phyloP scores from a whole-genome alignment of 2,888 invertebrate species.

The Ctenicera cuprea region DNA sequence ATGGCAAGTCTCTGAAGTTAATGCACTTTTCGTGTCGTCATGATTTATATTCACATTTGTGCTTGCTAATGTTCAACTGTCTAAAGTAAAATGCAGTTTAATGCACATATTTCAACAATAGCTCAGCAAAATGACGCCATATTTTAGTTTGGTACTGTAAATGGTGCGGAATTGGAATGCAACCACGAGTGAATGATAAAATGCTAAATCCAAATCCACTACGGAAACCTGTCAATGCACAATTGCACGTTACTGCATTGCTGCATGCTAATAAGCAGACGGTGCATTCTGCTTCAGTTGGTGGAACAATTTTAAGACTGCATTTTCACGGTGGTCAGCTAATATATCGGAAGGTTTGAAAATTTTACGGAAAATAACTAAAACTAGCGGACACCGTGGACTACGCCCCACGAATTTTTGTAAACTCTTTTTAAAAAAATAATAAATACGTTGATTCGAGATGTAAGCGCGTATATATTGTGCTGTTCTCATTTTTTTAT shows the following conservation, averaged over 20 bases:
- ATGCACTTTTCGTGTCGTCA: constrained; percentile 41
- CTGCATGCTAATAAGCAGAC: neutral
- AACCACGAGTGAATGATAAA: constrained; percentile 37
- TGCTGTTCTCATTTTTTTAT: too few species aligned
- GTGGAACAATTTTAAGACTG: too few species aligned
- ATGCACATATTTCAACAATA: constrained; percentile 43
- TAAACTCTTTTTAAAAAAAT: too few species aligned
- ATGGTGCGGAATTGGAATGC: constrained; percentile 41
- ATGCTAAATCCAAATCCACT: constrained; percentile 35
- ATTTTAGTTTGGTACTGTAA: constrained; percentile 32
- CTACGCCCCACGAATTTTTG: too few species aligned
- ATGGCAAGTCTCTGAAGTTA: constrained; percentile 21
- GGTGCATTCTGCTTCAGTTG: too few species aligned
- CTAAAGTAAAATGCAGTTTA: constrained; percentile 43
- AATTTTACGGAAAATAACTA: too few species aligned
- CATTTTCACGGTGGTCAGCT: too few species aligned
- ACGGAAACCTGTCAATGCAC: constrained; percentile 29
- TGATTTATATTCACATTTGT: constrained; percentile 37
- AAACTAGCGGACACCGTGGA: too few species aligned
- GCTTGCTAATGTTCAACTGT: constrained; percentile 32
- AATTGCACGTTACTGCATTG: constrained; percentile 8
- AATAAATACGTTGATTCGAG: too few species aligned
- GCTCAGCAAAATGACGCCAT: constrained; percentile 37
- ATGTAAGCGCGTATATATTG: too few species aligned
- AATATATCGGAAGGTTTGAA: too few species aligned